These are phyloP conservation scores for Tachycineta bicolor DNA, from an alignment of 2,113 vertebrate species.

Conservation along the genomic window DNA sequence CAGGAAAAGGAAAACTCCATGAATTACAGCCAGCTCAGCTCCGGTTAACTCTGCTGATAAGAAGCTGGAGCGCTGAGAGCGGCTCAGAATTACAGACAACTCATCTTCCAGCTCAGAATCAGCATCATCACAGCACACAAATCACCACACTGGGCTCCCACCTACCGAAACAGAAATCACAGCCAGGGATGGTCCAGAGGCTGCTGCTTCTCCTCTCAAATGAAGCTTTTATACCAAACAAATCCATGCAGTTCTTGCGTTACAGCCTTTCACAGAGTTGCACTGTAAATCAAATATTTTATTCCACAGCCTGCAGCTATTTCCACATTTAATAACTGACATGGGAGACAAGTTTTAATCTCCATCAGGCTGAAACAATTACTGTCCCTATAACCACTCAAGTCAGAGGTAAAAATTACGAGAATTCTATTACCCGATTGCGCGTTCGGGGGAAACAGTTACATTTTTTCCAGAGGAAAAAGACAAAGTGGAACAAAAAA, in stretches of 20 bases:
- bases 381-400: slow-evolving; percentile 20
- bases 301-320: slow-evolving; percentile 36
- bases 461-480: background rate
- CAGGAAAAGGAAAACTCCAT: background rate
- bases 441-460: background rate
- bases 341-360: slow-evolving; percentile 63
- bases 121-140: slow-evolving; percentile 21
- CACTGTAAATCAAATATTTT: slow-evolving; percentile 52
- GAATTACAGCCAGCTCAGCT: background rate
- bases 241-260: background rate
- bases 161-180: slow-evolving; percentile 40
- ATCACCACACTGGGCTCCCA: slow-evolving; percentile 8
- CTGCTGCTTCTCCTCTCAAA: background rate
- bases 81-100: slow-evolving; percentile 35
- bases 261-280: background rate
- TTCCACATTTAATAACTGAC: slow-evolving; percentile 60
- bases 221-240: slow-evolving; percentile 45
- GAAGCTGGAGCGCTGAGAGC: slow-evolving; percentile 13
- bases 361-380: slow-evolving; percentile 47
- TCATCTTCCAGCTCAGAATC: slow-evolving; percentile 42
- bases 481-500: background rate
- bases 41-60: background rate
- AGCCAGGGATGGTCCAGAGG: background rate
- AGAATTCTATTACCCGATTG: background rate
- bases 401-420: slow-evolving; percentile 24